Percentiles rank a stretch among this genome's conserved stretches.
Evolutionary conservation across 2,888 invertebrate species (phyloP).

Genomic region (Panopea generosa): DNA sequence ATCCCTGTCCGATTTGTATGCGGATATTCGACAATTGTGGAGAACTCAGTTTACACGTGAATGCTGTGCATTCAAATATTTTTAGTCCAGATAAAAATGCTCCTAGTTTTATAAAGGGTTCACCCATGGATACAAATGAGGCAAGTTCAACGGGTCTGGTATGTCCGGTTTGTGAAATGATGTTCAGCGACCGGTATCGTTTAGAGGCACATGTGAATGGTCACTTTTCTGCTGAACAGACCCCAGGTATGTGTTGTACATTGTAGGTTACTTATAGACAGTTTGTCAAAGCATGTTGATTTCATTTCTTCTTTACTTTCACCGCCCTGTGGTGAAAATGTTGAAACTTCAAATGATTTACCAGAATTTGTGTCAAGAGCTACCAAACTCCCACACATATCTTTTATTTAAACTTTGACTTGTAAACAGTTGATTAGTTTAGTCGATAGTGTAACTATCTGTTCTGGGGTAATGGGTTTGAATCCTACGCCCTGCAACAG

Average conservation of each 20-base stretch:
- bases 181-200: slow-evolving; percentile 86
- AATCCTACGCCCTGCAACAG: too few relatives aligned
- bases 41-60: slow-evolving; percentile 93
- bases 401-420: too few relatives aligned
- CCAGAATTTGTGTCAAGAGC: too few relatives aligned
- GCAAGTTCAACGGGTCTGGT: slow-evolving; percentile 25
- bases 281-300: too few relatives aligned
- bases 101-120: slow-evolving; percentile 7
- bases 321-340: too few relatives aligned
- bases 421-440: too few relatives aligned
- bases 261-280: too few relatives aligned
- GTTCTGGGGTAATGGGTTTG: too few relatives aligned
- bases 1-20: slow-evolving; percentile 93
- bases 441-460: too few relatives aligned
- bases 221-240: slow-evolving; percentile 88
- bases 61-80: slow-evolving; percentile 93
- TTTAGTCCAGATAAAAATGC: slow-evolving; percentile 88
- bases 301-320: too few relatives aligned
- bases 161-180: slow-evolving; percentile 84
- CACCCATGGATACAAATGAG: slow-evolving; percentile 1
- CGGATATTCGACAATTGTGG: slow-evolving; percentile 88
- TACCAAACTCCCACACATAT: too few relatives aligned
- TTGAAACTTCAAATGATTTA: too few relatives aligned
- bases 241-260: slow-evolving; percentile 71
- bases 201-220: slow-evolving; percentile 92